phyloP scores from a whole-genome alignment of 2,797 vertebrate genomes.

The Lepilemur septentrionalis region DNA sequence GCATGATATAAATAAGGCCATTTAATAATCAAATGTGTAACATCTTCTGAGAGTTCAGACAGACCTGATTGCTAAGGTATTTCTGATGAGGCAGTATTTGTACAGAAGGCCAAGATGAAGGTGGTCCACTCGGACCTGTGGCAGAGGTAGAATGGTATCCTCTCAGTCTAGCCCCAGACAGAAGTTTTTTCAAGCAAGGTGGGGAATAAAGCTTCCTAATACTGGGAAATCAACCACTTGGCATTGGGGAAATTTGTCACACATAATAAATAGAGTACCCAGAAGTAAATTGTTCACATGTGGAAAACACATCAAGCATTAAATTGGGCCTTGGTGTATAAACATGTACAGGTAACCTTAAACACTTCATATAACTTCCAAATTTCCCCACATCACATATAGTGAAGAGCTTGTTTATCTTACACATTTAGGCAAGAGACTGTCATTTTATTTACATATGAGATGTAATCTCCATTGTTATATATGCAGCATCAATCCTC shows the following conservation, averaged over 20 bases:
- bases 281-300: neutral
- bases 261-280: conserved; percentile 20
- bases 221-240: conserved; percentile 1
- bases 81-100: neutral
- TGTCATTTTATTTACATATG: neutral
- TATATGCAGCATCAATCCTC: neutral
- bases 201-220: neutral
- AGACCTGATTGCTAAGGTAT: neutral
- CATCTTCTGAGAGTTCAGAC: neutral
- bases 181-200: neutral
- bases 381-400: neutral
- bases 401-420: neutral
- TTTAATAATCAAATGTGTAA: neutral
- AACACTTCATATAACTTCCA: neutral
- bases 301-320: conserved; percentile 36
- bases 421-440: neutral
- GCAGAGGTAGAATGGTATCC: neutral
- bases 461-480: neutral
- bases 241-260: neutral
- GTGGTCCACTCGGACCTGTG: neutral
- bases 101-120: neutral
- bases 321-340: neutral
- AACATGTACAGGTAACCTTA: neutral
- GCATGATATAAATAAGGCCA: neutral
- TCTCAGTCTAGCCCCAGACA: neutral